Base-by-base conservation (phyloP, 64 coral and sea anemone genomes). In the Cladopsammia gracilis region DNA sequence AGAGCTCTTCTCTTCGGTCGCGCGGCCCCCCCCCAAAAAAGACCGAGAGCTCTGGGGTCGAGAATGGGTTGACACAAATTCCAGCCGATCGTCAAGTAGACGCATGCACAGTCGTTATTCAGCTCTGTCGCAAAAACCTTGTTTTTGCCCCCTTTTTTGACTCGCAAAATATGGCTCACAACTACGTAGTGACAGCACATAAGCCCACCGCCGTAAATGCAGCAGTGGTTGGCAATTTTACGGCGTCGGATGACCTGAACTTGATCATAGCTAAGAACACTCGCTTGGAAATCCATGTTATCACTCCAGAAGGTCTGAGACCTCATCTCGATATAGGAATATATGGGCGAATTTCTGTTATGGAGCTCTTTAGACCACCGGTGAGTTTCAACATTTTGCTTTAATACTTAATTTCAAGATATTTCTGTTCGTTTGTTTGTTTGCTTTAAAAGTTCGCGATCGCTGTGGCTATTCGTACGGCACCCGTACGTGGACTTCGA, bases 121-220 rank as follows among this genome's bases (percentile, higher is more conserved):
- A n/a, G n/a, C n/a, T n/a, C n/a, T n/a, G n/a, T n/a, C n/a, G n/a
- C n/a, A n/a, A n/a, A n/a, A n/a, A n/a, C n/a, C n/a, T n/a, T n/a
- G n/a, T n/a, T n/a, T n/a, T n/a, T n/a, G n/a, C n/a, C 11, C 24
- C 26, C 4, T 14, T 49, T 14, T 64, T n/a, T 56, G 12, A 62
- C 25, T 25, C 3, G 25, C 22, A 64, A 13, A 93, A 75, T 48
- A 99, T 99, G 98, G 92, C 98, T 10, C 77, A 94, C 64, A 99
- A 99, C 73, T 99, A 99, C 62, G 94, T 99, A 70, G 98, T 99
- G 66, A 99, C 98, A 83, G 98, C 98, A 73, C 98, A 99, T 68
- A 99, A 99, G 62, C 98, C 98, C 0, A 99, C 98, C 11, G 98
- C 98, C 45, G 98, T 99, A 4, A 96, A 94, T 76, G 91, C 98